Evolutionary conservation across 2,113 vertebrate genomes (phyloP), one percentile per base, ranked within the genome.

Genomic region (Oryzias melastigma): DNA sequence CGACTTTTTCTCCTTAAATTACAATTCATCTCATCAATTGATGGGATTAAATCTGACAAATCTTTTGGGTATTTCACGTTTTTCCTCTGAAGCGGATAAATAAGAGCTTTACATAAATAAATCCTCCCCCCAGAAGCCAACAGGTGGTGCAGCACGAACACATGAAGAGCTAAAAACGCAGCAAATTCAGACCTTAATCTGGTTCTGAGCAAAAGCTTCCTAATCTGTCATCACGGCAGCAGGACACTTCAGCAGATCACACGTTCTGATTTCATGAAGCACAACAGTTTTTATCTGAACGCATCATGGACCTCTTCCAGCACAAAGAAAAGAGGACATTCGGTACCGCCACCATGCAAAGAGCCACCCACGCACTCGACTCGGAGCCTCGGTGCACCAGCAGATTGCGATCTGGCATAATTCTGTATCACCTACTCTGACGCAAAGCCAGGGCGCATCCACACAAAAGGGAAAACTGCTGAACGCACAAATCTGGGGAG

Each of bases 341-440:
- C 76, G 72, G 75, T 64, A 77, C 80, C 73, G 68, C 72, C 72
- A 73, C 78, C 81, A 78, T 83, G 85, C 85, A 88, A 81, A 86
- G 73, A 62, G 68, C 85, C 82, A 70, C 86, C 89, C 90, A 86
- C 87, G 62, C 85, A 85, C 62, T 64, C 46, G 19, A 71, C 80
- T 83, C 82, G 61, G 73, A 72, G 75, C 80, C 85, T 80, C 85
- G 83, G 87, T 88, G 83, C 85, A 83, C 84, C 57, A 82, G 82
- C 82, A 89, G 85, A 90, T 90, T 76, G 79, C 66, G 82, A 89
- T 91, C 86, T 87, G 77, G 78, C 82, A 82, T 71, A 77, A 80
- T 82, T 78, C 75, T 77, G 77, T 49, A 80, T 84, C 71, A 75
- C 72, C 75, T 74, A 78, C 67, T 65, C 74, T 69, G 82, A 83